Conservation (phyloP, 1,140 invertebrate species). For the Penaeus japonicus region DNA sequence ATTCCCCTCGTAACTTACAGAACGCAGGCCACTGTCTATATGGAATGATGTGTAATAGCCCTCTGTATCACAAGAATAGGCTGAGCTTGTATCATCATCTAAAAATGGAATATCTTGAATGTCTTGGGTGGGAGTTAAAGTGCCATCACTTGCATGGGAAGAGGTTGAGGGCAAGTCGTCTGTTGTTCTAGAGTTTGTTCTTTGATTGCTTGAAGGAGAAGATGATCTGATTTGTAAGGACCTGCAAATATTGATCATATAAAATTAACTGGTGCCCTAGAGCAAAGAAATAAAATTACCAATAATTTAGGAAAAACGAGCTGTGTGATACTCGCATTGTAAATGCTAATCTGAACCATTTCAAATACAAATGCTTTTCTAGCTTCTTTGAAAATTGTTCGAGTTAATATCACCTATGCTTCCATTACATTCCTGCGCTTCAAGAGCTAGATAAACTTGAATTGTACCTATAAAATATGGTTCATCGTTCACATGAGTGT, state of each 20-base stretch:
- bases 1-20: constrained; percentile 55
- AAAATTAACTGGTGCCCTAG: background rate
- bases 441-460: no score
- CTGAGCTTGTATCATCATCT: constrained; percentile 90
- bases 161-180: constrained; percentile 79
- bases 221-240: constrained; percentile 50
- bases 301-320: no score
- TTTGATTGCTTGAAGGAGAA: constrained; percentile 54
- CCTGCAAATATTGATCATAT: constrained; percentile 21
- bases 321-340: no score
- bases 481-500: no score
- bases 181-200: constrained; percentile 58
- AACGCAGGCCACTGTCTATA: constrained; percentile 89
- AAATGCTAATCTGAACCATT: no score
- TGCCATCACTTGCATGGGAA: constrained; percentile 84
- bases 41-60: constrained; percentile 98
- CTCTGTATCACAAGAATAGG: constrained; percentile 95
- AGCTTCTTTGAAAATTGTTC: no score
- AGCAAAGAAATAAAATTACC: background rate
- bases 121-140: constrained; percentile 81
- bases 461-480: no score
- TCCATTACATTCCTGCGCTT: no score
- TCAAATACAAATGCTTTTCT: no score
- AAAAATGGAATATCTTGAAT: constrained; percentile 70
- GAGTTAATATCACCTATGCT: no score